These are phyloP conservation scores for Apeltes quadracus DNA, from an alignment of 2,113 vertebrate species.

Conservation along the genomic window DNA sequence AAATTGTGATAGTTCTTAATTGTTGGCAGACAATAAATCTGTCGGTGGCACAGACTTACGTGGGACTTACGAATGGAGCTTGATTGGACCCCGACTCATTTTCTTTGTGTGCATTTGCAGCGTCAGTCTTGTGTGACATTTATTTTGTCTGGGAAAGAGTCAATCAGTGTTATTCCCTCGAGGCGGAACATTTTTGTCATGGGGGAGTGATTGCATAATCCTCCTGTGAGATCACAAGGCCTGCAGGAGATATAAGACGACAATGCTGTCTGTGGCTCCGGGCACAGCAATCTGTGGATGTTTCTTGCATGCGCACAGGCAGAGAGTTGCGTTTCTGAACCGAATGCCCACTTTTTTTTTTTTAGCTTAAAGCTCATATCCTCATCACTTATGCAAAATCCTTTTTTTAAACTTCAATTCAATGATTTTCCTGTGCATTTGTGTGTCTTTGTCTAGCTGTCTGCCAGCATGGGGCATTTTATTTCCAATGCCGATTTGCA, in stretches of 20 bases:
- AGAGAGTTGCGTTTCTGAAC: slow-evolving; percentile 31
- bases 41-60: slow-evolving; percentile 22
- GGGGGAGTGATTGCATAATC: slow-evolving; percentile 75
- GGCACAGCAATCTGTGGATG: slow-evolving; percentile 63
- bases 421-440: slow-evolving; percentile 28
- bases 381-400: slow-evolving; percentile 30
- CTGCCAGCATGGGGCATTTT: slow-evolving; percentile 73
- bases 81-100: slow-evolving; percentile 43
- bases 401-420: slow-evolving; percentile 38
- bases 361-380: slow-evolving; percentile 18
- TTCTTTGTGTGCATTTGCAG: slow-evolving; percentile 49
- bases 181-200: slow-evolving; percentile 70
- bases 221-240: slow-evolving; percentile 71
- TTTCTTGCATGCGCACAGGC: slow-evolving; percentile 48
- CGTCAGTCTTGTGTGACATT: slow-evolving; percentile 60
- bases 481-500: slow-evolving; percentile 42
- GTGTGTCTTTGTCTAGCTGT: slow-evolving; percentile 45
- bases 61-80: slow-evolving; percentile 23
- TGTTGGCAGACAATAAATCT: slow-evolving; percentile 18
- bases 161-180: slow-evolving; percentile 58
- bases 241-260: slow-evolving; percentile 72
- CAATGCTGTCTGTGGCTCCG: slow-evolving; percentile 60
- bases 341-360: slow-evolving; percentile 14
- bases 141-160: slow-evolving; percentile 61
- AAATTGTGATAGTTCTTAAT: slow-evolving; percentile 25